A percentile compares a stretch with the other conserved stretches of the same genome.
Evolutionary conservation across 2,888 invertebrate species (phyloP).

Genomic region (Beris morrisii): DNA sequence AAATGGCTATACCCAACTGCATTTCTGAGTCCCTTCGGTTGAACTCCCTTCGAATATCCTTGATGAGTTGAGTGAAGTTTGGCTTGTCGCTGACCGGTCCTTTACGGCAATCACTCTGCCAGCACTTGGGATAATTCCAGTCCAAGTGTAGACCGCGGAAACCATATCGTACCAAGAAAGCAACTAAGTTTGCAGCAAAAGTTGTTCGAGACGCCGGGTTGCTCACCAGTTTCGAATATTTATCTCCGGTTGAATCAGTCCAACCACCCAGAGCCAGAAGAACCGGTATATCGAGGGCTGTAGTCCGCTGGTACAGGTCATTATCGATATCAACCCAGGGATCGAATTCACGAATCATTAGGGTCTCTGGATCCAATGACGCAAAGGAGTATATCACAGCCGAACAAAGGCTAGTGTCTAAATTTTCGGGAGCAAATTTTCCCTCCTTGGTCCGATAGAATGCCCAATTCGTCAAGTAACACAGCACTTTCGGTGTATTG

Average conservation of each 20-base stretch:
- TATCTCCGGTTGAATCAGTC: conserved; percentile 89
- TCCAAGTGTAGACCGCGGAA: conserved; percentile 89
- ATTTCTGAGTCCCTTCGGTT: conserved; percentile 58
- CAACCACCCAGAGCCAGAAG: conserved; percentile 90
- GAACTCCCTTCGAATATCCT: conserved; percentile 59
- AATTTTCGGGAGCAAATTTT: conserved; percentile 82
- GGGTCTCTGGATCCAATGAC: conserved; percentile 76
- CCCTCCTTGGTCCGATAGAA: conserved; percentile 81
- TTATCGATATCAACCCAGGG: conserved; percentile 87
- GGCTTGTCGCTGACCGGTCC: conserved; percentile 77
- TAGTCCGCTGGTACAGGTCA: conserved; percentile 78
- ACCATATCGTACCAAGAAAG: conserved; percentile 72
- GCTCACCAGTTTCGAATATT: conserved; percentile 78
- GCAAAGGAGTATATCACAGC: conserved; percentile 90
- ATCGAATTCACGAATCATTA: conserved; percentile 79
- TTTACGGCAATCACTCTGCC: conserved; percentile 86
- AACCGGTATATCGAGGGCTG: conserved; percentile 66
- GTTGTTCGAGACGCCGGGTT: conserved; percentile 66
- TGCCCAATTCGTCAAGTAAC: conserved; percentile 89
- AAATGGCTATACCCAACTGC: conserved; percentile 78
- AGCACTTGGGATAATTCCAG: conserved; percentile 94
- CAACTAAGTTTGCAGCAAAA: conserved; percentile 70
- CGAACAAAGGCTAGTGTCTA: conserved; percentile 81
- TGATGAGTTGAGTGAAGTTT: conserved; percentile 74
- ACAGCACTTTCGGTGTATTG: conserved; percentile 64